These are phyloP conservation scores for Mus caroli DNA, from an alignment of 2,797 vertebrate species.

Conservation along the genomic window DNA sequence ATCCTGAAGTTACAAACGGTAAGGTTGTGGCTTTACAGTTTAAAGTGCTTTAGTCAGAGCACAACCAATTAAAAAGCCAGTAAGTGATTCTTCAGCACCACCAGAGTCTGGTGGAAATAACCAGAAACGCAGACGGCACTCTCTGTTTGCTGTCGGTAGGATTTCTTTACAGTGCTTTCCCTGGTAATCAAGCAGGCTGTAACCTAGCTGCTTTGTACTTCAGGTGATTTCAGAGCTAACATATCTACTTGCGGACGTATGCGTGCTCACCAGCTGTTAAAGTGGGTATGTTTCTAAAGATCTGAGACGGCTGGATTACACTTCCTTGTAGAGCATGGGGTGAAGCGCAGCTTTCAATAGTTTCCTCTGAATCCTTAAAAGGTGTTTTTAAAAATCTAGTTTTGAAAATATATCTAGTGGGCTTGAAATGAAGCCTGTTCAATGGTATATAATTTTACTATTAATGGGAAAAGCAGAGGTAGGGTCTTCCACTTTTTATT, in stretches of 20 bases:
- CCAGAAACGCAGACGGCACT: neutral
- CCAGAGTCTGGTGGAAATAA: constrained; percentile 54
- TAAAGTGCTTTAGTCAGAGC: constrained; percentile 17
- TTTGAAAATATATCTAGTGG: neutral
- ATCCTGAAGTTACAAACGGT: constrained; percentile 43
- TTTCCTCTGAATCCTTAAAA: constrained; percentile 60
- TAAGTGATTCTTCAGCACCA: constrained; percentile 26
- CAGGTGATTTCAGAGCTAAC: constrained; percentile 39
- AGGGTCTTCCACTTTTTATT: neutral
- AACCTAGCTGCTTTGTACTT: constrained; percentile 65
- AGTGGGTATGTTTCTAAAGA: neutral
- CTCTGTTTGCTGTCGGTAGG: constrained; percentile 9
- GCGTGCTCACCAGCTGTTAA: constrained; percentile 64
- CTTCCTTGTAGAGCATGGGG: constrained; percentile 37
- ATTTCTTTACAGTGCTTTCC: constrained; percentile 47
- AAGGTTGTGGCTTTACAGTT: neutral
- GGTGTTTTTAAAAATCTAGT: neutral
- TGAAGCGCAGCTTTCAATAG: constrained; percentile 31
- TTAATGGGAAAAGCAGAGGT: constrained; percentile 21
- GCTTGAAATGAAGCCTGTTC: constrained; percentile 54
- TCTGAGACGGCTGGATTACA: constrained; percentile 41
- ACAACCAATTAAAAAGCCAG: constrained; percentile 46
- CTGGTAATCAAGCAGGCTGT: constrained; percentile 38
- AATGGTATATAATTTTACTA: constrained; percentile 28
- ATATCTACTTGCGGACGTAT: constrained; percentile 41